These are phyloP conservation scores for Ennomos fuscantarius DNA, from an alignment of 2,888 invertebrate genomes.

Conservation along the genomic window DNA sequence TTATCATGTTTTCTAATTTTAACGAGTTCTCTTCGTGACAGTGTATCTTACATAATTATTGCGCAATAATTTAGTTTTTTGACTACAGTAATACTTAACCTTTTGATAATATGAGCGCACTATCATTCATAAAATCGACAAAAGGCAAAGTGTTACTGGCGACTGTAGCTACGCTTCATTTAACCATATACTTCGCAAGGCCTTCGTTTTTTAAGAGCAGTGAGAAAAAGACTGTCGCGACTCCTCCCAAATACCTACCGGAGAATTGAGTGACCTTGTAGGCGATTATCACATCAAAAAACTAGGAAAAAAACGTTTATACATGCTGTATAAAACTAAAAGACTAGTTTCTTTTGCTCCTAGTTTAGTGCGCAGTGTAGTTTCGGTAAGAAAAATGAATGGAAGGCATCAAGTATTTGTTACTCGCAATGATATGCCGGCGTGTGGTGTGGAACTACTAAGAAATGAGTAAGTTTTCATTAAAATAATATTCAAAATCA, in stretches of 20 bases:
- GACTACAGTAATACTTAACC: constrained; percentile 32
- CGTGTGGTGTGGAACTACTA: constrained; percentile 85
- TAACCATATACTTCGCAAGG: constrained; percentile 72
- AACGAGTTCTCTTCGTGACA: too few relatives aligned
- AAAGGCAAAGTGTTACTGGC: constrained; percentile 73
- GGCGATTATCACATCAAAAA: constrained; percentile 21
- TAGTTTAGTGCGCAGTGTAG: constrained; percentile 47
- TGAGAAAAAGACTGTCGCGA: constrained; percentile 46
- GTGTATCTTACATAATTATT: constrained; percentile 16
- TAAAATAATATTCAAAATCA: too few relatives aligned
- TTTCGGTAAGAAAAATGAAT: constrained; percentile 64
- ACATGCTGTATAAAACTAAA: constrained; percentile 71
- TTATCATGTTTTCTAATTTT: too few relatives aligned
- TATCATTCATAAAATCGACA: constrained; percentile 72
- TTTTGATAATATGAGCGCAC: constrained; percentile 61
- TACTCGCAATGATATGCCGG: constrained; percentile 87
- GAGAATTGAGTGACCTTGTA: constrained; percentile 65
- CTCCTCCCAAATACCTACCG: constrained; percentile 72
- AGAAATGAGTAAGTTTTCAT: constrained; percentile 84
- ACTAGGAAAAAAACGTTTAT: constrained; percentile 34
- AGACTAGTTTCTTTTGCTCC: constrained; percentile 40
- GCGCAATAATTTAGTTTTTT: constrained; percentile 37
- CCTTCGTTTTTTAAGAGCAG: constrained; percentile 74
- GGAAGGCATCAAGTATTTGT: constrained; percentile 83
- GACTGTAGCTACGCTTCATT: constrained; percentile 70